Conservation (phyloP, 2,113 vertebrate species). For the Xyliphius kryptos region DNA sequence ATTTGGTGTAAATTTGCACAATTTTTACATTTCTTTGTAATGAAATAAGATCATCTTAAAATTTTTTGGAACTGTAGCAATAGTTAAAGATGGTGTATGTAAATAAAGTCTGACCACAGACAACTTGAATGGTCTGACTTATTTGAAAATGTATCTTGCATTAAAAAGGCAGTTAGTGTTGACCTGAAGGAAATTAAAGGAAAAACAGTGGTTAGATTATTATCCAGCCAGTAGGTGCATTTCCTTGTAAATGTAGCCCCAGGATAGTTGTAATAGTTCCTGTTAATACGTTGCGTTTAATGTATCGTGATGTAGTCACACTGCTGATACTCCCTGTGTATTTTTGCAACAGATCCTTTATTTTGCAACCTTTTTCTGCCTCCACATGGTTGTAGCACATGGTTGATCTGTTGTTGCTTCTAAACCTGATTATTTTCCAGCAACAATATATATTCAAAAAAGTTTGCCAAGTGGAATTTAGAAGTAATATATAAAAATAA, state of each 20-base stretch:
- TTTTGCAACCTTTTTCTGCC: too few species aligned
- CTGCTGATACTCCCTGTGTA: not conserved
- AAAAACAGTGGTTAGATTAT: not conserved
- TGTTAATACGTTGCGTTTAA: not conserved
- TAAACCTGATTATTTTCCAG: too few species aligned
- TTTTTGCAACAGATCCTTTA: too few species aligned
- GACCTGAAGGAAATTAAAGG: not conserved
- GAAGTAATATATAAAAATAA: too few species aligned
- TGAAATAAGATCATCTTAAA: too few species aligned
- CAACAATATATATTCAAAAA: too few species aligned
- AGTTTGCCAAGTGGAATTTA: too few species aligned
- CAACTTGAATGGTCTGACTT: not conserved
- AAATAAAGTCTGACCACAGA: not conserved
- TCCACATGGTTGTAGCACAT: too few species aligned
- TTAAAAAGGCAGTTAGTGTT: not conserved
- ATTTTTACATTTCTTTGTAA: too few species aligned
- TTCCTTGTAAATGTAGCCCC: not conserved
- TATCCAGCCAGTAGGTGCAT: not conserved
- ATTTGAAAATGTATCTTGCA: not conserved
- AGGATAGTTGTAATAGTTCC: slow-evolving; percentile 1
- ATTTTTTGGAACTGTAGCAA: not conserved
- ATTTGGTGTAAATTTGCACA: too few species aligned
- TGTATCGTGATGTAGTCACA: not conserved
- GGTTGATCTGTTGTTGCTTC: too few species aligned
- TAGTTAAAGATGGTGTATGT: not conserved